These are phyloP conservation scores for Jordanella pulchra DNA, from an alignment of 2,797 vertebrate species.

Conservation along the genomic window DNA sequence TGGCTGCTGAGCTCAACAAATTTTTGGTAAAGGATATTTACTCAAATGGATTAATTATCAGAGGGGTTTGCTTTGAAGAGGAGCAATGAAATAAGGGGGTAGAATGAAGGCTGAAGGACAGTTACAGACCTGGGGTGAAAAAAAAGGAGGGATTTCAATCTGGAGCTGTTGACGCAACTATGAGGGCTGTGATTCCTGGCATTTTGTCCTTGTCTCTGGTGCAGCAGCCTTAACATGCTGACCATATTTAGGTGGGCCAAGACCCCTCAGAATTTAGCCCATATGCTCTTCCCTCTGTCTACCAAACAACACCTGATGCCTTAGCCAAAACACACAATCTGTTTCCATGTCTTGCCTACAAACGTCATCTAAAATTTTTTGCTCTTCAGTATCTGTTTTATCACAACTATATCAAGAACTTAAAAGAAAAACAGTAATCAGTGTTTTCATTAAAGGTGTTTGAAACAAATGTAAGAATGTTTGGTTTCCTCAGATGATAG, in stretches of 20 bases:
- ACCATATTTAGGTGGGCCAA: conserved; percentile 75
- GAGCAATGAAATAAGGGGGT: conserved; percentile 41
- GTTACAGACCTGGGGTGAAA: conserved; percentile 56
- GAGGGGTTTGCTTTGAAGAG: conserved; percentile 64
- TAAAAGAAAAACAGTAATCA: conserved; percentile 41
- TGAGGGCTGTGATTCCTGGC: conserved; percentile 71
- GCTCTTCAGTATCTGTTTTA: conserved; percentile 44
- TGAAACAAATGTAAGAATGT: background rate
- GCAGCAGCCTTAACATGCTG: conserved; percentile 65
- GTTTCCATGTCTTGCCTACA: conserved; percentile 68
- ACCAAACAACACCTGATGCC: conserved; percentile 48
- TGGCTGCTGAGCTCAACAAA: conserved; percentile 71
- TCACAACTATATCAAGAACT: conserved; percentile 46
- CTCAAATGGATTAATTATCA: conserved; percentile 68
- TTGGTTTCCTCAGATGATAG: background rate
- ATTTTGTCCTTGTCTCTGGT: conserved; percentile 56
- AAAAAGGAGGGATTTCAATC: conserved; percentile 56
- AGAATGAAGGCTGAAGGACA: conserved; percentile 40
- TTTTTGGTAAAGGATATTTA: conserved; percentile 60
- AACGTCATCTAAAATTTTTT: conserved; percentile 62
- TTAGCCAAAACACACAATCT: conserved; percentile 79
- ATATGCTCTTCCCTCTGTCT: conserved; percentile 73
- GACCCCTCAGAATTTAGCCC: conserved; percentile 71
- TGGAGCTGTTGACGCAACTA: conserved; percentile 51
- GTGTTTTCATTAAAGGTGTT: background rate